These are phyloP conservation scores for Lethocerus indicus DNA, from an alignment of 1,140 invertebrate species.

Conservation along the genomic window DNA sequence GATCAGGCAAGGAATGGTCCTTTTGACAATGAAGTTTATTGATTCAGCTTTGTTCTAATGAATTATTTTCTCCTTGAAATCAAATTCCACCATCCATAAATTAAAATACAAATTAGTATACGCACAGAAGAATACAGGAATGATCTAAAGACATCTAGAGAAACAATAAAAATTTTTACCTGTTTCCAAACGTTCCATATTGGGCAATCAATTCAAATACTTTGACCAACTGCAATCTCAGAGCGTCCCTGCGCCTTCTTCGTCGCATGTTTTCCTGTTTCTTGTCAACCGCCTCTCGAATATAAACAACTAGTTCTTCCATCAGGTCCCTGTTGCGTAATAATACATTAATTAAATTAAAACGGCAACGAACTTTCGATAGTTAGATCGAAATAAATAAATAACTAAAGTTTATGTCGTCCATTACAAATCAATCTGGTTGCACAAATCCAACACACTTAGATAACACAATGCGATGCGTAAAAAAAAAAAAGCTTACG, in stretches of 20 bases:
- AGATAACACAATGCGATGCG: too few species aligned
- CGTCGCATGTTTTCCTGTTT: slow-evolving; percentile 93
- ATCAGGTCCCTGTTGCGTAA: slow-evolving; percentile 84
- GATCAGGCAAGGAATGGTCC: background rate
- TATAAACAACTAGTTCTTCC: slow-evolving; percentile 80
- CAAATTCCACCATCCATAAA: background rate
- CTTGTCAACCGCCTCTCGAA: slow-evolving; percentile 91
- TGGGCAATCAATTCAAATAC: slow-evolving; percentile 85
- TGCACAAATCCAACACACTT: too few species aligned
- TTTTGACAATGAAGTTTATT: background rate
- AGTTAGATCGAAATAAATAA: too few species aligned
- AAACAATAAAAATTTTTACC: slow-evolving; percentile 28
- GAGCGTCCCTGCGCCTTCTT: slow-evolving; percentile 70
- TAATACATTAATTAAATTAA: too few species aligned
- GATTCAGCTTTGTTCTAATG: background rate
- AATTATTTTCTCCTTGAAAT: background rate
- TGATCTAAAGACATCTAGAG: background rate
- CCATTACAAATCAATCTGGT: too few species aligned
- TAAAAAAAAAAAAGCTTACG: too few species aligned
- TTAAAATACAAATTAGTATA: too few species aligned
- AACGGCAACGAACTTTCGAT: too few species aligned
- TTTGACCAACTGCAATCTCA: slow-evolving; percentile 79
- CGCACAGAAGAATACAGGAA: too few species aligned
- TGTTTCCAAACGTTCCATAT: slow-evolving; percentile 77
- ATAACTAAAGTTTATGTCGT: too few species aligned